phyloP scores from a whole-genome alignment of 1,140 invertebrate genomes.

The Eupeodes corollae region DNA sequence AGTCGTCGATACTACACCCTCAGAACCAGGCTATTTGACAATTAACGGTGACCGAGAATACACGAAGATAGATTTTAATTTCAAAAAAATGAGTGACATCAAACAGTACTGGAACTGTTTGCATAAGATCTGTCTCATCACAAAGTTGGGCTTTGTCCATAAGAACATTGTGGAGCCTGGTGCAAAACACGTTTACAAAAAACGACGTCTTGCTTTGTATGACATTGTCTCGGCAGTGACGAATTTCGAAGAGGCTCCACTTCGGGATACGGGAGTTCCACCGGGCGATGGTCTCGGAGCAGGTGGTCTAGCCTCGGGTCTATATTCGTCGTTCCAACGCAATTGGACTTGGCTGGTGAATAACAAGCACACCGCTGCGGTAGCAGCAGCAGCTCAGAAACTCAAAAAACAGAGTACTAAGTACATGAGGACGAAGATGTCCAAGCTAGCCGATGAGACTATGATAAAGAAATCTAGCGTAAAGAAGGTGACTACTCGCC shows the following conservation, averaged over 20 bases:
- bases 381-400: conserved; percentile 23
- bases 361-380: conserved; percentile 22
- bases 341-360: conserved; percentile 48
- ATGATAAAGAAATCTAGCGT: too few relatives aligned
- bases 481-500: too few relatives aligned
- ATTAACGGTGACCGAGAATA: conserved; percentile 48
- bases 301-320: conserved; percentile 56
- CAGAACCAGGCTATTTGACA: conserved; percentile 49
- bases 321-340: conserved; percentile 56
- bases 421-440: too few relatives aligned
- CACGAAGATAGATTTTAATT: conserved; percentile 42
- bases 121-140: conserved; percentile 54
- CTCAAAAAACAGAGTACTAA: background rate
- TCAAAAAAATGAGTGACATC: conserved; percentile 45
- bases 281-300: conserved; percentile 64
- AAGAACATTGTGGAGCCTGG: conserved; percentile 20
- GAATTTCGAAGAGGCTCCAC: conserved; percentile 17
- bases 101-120: conserved; percentile 65
- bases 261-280: conserved; percentile 40
- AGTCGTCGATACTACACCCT: conserved; percentile 58
- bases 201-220: too few relatives aligned
- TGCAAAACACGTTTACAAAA: conserved; percentile 17
- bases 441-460: too few relatives aligned
- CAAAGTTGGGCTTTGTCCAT: conserved; percentile 45
- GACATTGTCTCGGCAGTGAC: too few relatives aligned